Conservation (phyloP, 2,888 invertebrate genomes). For the Drosophila koepferae region DNA sequence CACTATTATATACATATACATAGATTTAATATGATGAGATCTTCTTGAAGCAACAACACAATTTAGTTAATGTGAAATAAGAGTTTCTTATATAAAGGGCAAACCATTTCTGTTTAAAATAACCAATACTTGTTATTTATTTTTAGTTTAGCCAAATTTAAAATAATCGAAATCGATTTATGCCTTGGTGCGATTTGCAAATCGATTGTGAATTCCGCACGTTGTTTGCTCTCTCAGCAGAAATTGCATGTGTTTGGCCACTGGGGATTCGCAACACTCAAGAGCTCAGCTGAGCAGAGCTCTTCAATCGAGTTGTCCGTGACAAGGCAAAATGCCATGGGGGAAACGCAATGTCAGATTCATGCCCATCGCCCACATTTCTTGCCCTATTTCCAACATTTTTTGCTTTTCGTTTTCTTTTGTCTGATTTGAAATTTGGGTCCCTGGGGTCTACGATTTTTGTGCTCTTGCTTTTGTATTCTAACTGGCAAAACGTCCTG, state of each 20-base stretch:
- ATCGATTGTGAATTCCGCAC: constrained; percentile 39
- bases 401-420: constrained; percentile 6
- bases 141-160: not conserved
- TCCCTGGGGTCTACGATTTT: constrained; percentile 58
- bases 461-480: constrained; percentile 27
- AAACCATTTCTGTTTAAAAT: no score
- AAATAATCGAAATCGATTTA: constrained; percentile 3
- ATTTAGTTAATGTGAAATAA: no score
- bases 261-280: constrained; percentile 46
- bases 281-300: constrained; percentile 38
- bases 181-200: constrained; percentile 2
- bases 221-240: constrained; percentile 11
- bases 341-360: constrained; percentile 59
- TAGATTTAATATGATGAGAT: no score
- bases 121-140: no score
- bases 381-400: constrained; percentile 8
- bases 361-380: constrained; percentile 38
- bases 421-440: constrained; percentile 68
- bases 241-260: constrained; percentile 39
- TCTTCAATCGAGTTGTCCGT: constrained; percentile 54
- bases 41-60: no score
- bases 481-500: constrained; percentile 56
- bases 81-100: no score
- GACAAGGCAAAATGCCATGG: constrained; percentile 46
- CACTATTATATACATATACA: no score